Conservation (phyloP, 2,888 invertebrate species). For the Ochropleura plecta region DNA sequence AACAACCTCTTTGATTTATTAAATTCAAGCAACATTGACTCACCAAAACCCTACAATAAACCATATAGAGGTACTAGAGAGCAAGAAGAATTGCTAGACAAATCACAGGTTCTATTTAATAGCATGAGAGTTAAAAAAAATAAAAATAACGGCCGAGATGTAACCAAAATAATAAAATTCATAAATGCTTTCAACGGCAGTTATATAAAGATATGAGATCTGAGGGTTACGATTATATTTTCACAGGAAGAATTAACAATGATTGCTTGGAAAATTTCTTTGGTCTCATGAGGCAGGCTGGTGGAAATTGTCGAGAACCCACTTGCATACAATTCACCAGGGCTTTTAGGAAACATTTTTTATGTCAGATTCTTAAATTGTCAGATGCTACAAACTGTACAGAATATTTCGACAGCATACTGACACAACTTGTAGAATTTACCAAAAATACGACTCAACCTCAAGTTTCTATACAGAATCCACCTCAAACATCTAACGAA, state of each 20-base stretch:
- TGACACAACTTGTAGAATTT: constrained; percentile 14
- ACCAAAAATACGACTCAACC: constrained; percentile 12
- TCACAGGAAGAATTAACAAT: constrained; percentile 33
- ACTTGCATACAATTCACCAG: no score
- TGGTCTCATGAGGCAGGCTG: constrained; percentile 18
- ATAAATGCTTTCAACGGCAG: constrained; percentile 21
- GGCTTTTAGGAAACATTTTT: no score
- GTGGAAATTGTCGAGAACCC: constrained; percentile 13
- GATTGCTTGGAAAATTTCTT: constrained; percentile 32
- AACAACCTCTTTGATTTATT: constrained; percentile 38
- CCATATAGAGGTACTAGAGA: constrained; percentile 2
- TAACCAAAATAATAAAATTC: constrained; percentile 27
- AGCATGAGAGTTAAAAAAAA: constrained; percentile 15
- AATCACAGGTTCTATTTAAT: constrained; percentile 5
- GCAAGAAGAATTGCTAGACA: constrained; percentile 9
- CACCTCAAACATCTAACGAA: constrained; percentile 12
- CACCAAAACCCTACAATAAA: constrained; percentile 11
- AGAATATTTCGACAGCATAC: constrained; percentile 34
- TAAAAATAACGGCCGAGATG: constrained; percentile 23
- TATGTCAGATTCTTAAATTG: constrained; percentile 19
- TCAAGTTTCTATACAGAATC: constrained; percentile 14
- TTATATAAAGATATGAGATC: constrained; percentile 13
- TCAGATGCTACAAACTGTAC: constrained; percentile 30
- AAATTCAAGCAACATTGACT: constrained; percentile 29
- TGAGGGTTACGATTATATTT: constrained; percentile 12